A percentile compares a stretch with the other conserved stretches of the same genome.
Evolutionary conservation across 2,888 invertebrate species (phyloP).

Genomic region (Melieria picta): DNA sequence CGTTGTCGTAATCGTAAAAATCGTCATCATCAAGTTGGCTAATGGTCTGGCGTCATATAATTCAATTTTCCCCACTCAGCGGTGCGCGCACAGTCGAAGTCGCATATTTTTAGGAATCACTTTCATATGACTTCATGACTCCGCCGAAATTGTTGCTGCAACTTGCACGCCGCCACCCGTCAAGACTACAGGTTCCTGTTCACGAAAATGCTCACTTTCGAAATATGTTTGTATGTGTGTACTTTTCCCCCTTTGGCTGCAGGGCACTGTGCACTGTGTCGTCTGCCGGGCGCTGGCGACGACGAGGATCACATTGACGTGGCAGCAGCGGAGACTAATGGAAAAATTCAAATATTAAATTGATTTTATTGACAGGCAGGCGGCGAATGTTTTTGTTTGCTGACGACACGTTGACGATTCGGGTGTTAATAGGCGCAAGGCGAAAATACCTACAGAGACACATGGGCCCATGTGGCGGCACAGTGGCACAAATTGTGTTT

Average conservation of each 20-base stretch:
- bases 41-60: conserved; percentile 25
- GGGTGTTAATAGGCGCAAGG: conserved; percentile 14
- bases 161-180: background rate
- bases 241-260: background rate
- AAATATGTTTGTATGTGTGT: background rate
- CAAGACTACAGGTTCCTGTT: background rate
- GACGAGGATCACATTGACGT: conserved; percentile 6
- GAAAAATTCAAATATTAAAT: conserved; percentile 62
- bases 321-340: conserved; percentile 51
- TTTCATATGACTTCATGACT: background rate
- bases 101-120: background rate
- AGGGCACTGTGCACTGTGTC: background rate
- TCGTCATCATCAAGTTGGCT: conserved; percentile 34
- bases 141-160: conserved; percentile 1
- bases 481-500: background rate
- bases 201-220: background rate
- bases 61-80: conserved; percentile 11
- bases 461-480: background rate
- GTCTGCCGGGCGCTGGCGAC: background rate
- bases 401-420: conserved; percentile 29
- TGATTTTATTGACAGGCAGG: conserved; percentile 59
- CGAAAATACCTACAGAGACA: background rate
- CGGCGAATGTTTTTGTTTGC: conserved; percentile 23
- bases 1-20: conserved; percentile 17
- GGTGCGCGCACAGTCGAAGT: background rate